phyloP scores from a whole-genome alignment of 2,797 vertebrate species.

The Macropus fuliginosus region DNA sequence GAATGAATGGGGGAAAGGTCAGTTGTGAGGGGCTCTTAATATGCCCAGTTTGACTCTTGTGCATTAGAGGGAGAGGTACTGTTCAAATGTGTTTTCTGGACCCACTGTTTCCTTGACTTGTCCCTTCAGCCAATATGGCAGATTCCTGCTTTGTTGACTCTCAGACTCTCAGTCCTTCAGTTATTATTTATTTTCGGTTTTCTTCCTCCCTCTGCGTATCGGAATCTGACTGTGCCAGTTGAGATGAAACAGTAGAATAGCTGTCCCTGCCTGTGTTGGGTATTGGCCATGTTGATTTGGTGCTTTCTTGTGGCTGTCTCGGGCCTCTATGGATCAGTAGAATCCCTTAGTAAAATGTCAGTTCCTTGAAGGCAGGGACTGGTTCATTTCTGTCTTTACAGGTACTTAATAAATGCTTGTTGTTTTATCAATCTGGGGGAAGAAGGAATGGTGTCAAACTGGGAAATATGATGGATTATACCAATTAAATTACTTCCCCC shows the following conservation, averaged over 20 bases:
- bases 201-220: neutral
- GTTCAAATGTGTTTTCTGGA: fast-evolving
- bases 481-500: neutral
- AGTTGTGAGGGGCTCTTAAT: neutral
- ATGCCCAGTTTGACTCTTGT: neutral
- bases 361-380: neutral
- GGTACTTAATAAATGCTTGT: neutral
- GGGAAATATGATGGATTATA: fast-evolving
- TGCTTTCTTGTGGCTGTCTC: neutral
- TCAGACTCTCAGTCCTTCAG: neutral
- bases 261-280: neutral
- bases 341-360: neutral
- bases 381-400: neutral
- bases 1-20: neutral
- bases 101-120: neutral
- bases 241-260: neutral
- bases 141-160: neutral
- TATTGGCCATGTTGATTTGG: neutral
- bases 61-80: neutral
- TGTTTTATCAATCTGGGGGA: neutral
- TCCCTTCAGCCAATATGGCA: neutral
- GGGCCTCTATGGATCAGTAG: neutral
- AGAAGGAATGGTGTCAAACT: neutral
- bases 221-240: fast-evolving
- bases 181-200: neutral